phyloP scores from a whole-genome alignment of 2,797 vertebrate genomes.

The Chaenodraco wilsoni region DNA sequence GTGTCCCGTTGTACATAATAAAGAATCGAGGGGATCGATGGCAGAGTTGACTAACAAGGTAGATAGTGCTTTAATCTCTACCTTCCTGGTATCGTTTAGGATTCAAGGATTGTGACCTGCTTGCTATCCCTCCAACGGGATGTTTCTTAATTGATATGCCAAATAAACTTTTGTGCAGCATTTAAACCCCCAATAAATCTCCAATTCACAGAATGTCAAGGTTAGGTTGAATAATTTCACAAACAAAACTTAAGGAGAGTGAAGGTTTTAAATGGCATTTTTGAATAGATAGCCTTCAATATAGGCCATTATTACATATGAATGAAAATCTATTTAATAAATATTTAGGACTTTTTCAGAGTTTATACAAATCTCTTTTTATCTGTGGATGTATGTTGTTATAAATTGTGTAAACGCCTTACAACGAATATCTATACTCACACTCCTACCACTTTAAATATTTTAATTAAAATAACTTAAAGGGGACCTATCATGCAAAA shows the following conservation, averaged over 20 bases:
- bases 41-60: conserved; percentile 82
- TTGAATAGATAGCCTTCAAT: conserved; percentile 45
- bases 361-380: conserved; percentile 62
- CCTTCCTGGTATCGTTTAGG: conserved; percentile 52
- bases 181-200: conserved; percentile 6
- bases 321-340: too few relatives aligned
- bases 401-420: conserved; percentile 59
- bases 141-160: conserved; percentile 24
- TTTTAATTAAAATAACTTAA: conserved; percentile 21
- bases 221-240: conserved; percentile 26
- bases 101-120: conserved; percentile 47
- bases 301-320: background rate
- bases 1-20: conserved; percentile 87
- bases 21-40: conserved; percentile 84
- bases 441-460: conserved; percentile 24
- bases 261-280: conserved; percentile 29
- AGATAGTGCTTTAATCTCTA: conserved; percentile 73
- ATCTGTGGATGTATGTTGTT: conserved; percentile 60
- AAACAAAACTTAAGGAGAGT: conserved; percentile 15
- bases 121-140: background rate
- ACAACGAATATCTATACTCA: background rate
- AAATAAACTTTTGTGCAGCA: background rate
- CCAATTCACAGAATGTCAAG: conserved; percentile 4
- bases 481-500: too few relatives aligned
- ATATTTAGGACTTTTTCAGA: too few relatives aligned